A percentile compares a stretch with the other conserved stretches of the same genome.
Evolutionary conservation across 2,113 vertebrate species (phyloP).

Genomic region (Rhinopomastus cyanomelas): DNA sequence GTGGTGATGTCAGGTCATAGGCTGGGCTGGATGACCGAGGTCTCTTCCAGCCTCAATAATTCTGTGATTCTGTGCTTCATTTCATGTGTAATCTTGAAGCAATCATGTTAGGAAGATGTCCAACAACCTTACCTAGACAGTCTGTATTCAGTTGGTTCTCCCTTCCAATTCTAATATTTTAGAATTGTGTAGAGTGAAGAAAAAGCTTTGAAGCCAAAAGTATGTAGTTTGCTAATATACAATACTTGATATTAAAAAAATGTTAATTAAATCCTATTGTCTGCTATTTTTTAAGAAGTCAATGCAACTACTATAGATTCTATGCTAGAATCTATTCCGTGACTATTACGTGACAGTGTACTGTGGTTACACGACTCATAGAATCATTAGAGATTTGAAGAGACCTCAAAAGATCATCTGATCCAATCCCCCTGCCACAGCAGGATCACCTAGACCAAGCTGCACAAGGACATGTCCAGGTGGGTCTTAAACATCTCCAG

Average conservation of each 20-base stretch:
- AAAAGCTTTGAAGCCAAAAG: background rate
- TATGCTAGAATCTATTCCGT: conserved; percentile 13
- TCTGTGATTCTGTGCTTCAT: background rate
- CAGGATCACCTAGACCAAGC: too few species aligned
- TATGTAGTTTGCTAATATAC: background rate
- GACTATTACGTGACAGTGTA: background rate
- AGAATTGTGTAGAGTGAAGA: background rate
- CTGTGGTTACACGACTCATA: background rate
- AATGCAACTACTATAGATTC: background rate
- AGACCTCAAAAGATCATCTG: too few species aligned
- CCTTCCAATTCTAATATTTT: background rate
- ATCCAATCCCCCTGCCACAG: too few species aligned
- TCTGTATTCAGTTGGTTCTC: background rate
- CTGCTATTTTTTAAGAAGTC: background rate
- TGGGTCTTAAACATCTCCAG: too few species aligned
- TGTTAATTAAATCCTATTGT: background rate
- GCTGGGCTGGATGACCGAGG: too few species aligned
- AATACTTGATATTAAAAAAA: background rate
- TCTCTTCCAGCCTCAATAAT: too few species aligned
- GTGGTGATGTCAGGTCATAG: too few species aligned
- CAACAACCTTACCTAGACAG: background rate
- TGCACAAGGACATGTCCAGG: too few species aligned
- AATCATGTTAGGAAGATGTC: background rate
- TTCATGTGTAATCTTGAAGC: background rate
- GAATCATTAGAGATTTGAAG: too few species aligned